These are phyloP conservation scores for Drosophila borealis DNA, from an alignment of 2,888 invertebrate genomes.

Conservation along the genomic window DNA sequence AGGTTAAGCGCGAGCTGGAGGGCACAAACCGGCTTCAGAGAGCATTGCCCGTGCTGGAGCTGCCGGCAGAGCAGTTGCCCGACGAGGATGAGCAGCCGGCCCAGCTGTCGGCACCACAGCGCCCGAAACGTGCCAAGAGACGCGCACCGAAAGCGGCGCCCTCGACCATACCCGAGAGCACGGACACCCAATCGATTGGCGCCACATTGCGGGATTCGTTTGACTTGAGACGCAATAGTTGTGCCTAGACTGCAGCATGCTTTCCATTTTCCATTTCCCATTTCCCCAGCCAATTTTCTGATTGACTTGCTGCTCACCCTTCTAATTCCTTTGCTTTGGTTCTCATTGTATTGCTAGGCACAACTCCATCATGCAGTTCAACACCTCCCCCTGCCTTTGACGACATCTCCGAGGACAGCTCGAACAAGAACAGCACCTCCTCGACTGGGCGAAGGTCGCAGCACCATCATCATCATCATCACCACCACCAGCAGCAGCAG, in stretches of 20 bases:
- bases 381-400: constrained; percentile 97
- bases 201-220: constrained; percentile 34
- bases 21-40: constrained; percentile 45
- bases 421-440: constrained; percentile 83
- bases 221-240: constrained; percentile 50
- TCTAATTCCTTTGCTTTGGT: constrained; percentile 24
- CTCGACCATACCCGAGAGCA: constrained; percentile 72
- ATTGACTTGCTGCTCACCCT: constrained; percentile 34
- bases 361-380: constrained; percentile 91
- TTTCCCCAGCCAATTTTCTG: background rate
- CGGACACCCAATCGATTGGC: constrained; percentile 46
- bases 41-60: constrained; percentile 46
- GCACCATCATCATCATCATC: constrained; percentile 61
- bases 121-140: constrained; percentile 52
- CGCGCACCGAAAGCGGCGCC: constrained; percentile 65
- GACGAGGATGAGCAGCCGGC: background rate
- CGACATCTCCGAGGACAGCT: constrained; percentile 88
- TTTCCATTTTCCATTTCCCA: constrained; percentile 28
- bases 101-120: constrained; percentile 18
- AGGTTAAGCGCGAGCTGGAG: constrained; percentile 83
- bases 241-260: constrained; percentile 39
- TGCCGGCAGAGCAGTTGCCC: background rate
- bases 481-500: constrained; percentile 53
- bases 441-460: constrained; percentile 81
- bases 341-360: constrained; percentile 86